Evolutionary conservation across 2,797 vertebrate genomes (phyloP).

Genomic region (Rhynchotus rufescens): DNA sequence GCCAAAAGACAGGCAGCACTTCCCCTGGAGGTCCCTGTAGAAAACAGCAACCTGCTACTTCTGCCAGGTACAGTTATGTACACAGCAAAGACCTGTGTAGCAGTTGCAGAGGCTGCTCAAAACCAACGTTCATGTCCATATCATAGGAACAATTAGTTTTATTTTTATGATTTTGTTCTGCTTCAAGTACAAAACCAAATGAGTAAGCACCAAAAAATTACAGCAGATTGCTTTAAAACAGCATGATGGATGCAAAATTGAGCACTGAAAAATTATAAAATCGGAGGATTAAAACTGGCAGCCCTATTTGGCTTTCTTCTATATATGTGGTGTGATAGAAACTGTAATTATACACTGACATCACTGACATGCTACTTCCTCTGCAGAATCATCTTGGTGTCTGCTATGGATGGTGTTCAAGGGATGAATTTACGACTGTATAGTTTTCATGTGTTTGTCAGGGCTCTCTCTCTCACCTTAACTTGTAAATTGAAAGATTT

Average conservation of each 20-base stretch:
- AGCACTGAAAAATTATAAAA: background rate
- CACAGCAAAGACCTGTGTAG: background rate
- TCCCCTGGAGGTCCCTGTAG: background rate
- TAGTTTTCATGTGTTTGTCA: background rate
- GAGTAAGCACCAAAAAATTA: background rate
- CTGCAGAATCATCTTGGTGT: background rate
- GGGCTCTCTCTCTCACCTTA: background rate
- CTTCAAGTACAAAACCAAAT: background rate
- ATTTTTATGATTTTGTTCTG: background rate
- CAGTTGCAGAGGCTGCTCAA: background rate
- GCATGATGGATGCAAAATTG: background rate
- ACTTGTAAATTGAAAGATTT: background rate
- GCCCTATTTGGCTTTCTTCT: background rate
- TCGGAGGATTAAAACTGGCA: background rate
- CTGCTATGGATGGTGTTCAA: background rate
- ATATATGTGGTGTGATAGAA: background rate
- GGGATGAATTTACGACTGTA: background rate
- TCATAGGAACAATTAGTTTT: background rate
- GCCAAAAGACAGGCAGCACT: background rate
- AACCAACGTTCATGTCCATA: rapidly evolving
- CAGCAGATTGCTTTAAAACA: background rate
- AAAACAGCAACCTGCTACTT: background rate
- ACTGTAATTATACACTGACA: background rate
- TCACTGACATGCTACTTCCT: background rate
- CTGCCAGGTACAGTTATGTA: background rate